phyloP scores from a whole-genome alignment of 2,113 vertebrate species.

The Numenius arquata region DNA sequence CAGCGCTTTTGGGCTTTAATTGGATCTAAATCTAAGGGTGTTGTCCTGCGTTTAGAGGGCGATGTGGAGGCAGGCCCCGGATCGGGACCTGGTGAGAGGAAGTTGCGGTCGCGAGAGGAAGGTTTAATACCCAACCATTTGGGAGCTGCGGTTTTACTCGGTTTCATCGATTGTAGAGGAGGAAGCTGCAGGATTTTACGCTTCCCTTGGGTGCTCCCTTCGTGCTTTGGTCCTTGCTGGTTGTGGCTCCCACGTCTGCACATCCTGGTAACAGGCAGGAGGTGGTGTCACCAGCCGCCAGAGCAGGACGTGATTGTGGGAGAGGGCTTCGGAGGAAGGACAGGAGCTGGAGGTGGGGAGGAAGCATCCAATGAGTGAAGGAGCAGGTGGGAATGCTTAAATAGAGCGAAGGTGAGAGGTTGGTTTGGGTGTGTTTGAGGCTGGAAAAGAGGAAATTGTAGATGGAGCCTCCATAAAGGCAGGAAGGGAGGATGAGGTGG shows the following conservation, averaged over 20 bases:
- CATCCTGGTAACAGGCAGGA: background rate
- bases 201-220: background rate
- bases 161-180: background rate
- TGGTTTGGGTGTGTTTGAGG: background rate
- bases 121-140: background rate
- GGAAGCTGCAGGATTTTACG: background rate
- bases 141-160: background rate
- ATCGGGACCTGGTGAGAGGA: background rate
- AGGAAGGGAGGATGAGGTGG: background rate
- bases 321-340: background rate
- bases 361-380: slow-evolving; percentile 14
- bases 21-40: background rate
- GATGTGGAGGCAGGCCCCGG: background rate
- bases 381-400: background rate
- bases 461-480: background rate
- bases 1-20: background rate
- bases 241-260: background rate
- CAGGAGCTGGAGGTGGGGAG: background rate
- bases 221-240: background rate
- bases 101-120: background rate
- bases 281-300: background rate
- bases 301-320: background rate
- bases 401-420: background rate
- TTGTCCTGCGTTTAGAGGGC: background rate
- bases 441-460: background rate